These are phyloP conservation scores for Cryptosula pallasiana DNA, from an alignment of 2,888 invertebrate species.

Conservation along the genomic window DNA sequence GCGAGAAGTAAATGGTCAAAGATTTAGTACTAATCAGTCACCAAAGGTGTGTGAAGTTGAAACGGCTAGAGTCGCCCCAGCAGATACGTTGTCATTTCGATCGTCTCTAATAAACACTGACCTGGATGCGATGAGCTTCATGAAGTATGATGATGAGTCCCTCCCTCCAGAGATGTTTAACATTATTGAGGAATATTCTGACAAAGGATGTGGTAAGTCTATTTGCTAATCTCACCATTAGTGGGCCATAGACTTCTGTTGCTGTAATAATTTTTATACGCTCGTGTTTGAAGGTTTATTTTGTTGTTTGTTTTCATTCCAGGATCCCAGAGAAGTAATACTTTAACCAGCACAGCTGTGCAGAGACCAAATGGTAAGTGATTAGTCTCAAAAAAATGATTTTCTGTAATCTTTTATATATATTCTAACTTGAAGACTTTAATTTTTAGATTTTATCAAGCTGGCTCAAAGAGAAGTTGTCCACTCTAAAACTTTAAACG, in stretches of 20 bases:
- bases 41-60: background rate
- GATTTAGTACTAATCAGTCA: background rate
- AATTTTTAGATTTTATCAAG: background rate
- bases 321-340: too few relatives aligned
- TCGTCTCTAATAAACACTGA: constrained; percentile 14
- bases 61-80: background rate
- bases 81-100: background rate
- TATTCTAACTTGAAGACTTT: too few relatives aligned
- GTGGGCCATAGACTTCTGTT: too few relatives aligned
- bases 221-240: too few relatives aligned
- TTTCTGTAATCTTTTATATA: too few relatives aligned
- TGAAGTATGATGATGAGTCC: background rate
- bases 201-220: background rate
- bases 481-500: background rate
- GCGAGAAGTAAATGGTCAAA: background rate
- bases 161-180: constrained; percentile 3
- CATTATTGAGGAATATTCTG: constrained; percentile 19
- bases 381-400: too few relatives aligned
- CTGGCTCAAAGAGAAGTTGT: background rate
- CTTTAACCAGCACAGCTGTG: too few relatives aligned
- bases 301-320: too few relatives aligned
- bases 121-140: background rate
- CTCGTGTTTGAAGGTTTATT: too few relatives aligned
- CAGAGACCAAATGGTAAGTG: too few relatives aligned
- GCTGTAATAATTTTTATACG: too few relatives aligned